A percentile compares a stretch with the other conserved stretches of the same genome.
Evolutionary conservation across 2,888 invertebrate species (phyloP).

Genomic region (Embidobia sp.): DNA sequence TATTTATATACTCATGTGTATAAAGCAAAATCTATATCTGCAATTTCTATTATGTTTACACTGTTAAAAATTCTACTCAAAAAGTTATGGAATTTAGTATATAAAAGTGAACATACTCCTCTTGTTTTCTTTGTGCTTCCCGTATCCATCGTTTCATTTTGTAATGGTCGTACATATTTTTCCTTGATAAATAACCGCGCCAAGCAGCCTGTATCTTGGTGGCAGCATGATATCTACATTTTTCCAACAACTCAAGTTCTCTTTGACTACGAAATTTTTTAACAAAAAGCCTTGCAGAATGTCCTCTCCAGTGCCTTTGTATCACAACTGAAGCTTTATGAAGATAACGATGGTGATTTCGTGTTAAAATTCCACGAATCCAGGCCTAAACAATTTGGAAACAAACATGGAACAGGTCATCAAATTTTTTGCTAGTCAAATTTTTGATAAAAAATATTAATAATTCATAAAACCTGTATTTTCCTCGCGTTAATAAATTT

Average conservation of each 20-base stretch:
- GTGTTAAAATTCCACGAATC: constrained; percentile 72
- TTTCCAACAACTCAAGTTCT: constrained; percentile 67
- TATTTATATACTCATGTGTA: too few species aligned
- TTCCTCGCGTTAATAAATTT: constrained; percentile 29
- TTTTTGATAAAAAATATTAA: too few species aligned
- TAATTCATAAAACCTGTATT: constrained; percentile 34
- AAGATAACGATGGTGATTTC: constrained; percentile 70
- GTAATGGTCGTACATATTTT: constrained; percentile 57
- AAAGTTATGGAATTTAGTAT: too few species aligned
- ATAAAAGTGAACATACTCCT: constrained; percentile 44
- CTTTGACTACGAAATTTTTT: constrained; percentile 60
- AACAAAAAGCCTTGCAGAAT: constrained; percentile 56
- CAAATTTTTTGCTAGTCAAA: too few species aligned
- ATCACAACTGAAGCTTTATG: constrained; percentile 68
- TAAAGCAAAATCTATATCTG: too few species aligned
- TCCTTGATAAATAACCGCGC: constrained; percentile 72
- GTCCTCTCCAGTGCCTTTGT: constrained; percentile 73
- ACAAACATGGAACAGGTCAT: too few species aligned
- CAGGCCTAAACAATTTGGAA: constrained; percentile 73
- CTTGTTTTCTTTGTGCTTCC: constrained; percentile 67
- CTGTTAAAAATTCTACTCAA: too few species aligned
- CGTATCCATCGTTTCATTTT: constrained; percentile 68
- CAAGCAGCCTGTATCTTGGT: constrained; percentile 73
- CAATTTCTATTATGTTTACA: too few species aligned
- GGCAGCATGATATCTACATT: constrained; percentile 70